These are phyloP conservation scores for Carettochelys insculpta DNA, from an alignment of 2,113 vertebrate species.

Conservation along the genomic window DNA sequence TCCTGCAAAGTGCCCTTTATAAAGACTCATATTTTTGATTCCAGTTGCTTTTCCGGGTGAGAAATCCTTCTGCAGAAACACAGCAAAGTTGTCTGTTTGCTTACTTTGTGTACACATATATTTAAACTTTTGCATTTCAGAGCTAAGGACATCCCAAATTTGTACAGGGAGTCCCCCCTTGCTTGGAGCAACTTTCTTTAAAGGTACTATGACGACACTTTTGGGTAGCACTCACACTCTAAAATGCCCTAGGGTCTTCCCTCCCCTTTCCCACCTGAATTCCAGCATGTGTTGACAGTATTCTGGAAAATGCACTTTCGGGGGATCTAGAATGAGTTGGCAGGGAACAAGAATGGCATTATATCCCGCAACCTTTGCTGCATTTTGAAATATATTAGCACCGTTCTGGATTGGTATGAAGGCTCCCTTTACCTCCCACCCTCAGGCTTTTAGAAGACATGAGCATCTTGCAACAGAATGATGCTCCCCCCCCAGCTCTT, in stretches of 20 bases:
- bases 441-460: background rate
- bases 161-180: conserved; percentile 30
- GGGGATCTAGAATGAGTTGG: background rate
- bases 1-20: conserved; percentile 82
- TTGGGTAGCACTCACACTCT: background rate
- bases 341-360: background rate
- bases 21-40: conserved; percentile 49
- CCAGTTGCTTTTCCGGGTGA: conserved; percentile 49
- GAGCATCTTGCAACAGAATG: background rate
- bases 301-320: background rate
- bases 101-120: background rate
- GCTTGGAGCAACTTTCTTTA: background rate
- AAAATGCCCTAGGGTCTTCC: background rate
- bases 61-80: conserved; percentile 77
- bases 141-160: conserved; percentile 62
- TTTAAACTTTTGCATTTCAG: conserved; percentile 62
- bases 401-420: background rate
- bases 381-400: background rate
- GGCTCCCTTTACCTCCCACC: background rate
- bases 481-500: background rate
- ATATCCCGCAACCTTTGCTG: background rate
- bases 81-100: conserved; percentile 47
- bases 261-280: background rate
- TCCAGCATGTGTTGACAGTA: background rate
- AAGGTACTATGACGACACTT: background rate